Conservation (phyloP, 2,113 vertebrate genomes). For the Hemiprocne comata region DNA sequence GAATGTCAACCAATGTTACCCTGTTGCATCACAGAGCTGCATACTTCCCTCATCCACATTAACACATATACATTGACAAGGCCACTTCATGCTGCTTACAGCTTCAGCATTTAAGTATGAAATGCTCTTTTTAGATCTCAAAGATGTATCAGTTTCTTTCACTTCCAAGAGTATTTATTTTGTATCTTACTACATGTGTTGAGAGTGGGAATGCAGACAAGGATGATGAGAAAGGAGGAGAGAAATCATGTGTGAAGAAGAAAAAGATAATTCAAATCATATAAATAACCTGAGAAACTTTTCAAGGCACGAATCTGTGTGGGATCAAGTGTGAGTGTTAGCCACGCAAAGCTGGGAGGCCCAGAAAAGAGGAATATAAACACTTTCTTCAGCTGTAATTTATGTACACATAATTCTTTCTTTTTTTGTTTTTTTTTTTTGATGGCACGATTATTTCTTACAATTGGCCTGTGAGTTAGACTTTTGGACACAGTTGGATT, state of each 20-base stretch:
- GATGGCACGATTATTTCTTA: not conserved
- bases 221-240: not conserved
- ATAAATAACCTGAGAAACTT: not conserved
- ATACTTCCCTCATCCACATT: not conserved
- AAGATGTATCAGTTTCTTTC: not conserved
- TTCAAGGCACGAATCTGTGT: not conserved
- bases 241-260: not conserved
- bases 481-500: not conserved
- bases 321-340: not conserved
- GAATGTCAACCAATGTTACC: not conserved
- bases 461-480: not conserved
- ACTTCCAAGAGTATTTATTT: not conserved
- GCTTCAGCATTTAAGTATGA: not conserved
- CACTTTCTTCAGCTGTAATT: not conserved
- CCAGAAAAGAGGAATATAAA: not conserved
- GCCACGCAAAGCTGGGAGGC: not conserved
- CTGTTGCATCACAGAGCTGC: not conserved
- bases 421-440: not conserved
- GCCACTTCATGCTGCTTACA: not conserved
- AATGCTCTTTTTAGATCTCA: not conserved
- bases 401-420: not conserved
- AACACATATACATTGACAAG: accelerated
- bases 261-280: not conserved
- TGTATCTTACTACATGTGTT: accelerated
- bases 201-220: not conserved